Evolutionary conservation across 2,797 vertebrate genomes (phyloP).

Genomic region (Darevskia nairensis): DNA sequence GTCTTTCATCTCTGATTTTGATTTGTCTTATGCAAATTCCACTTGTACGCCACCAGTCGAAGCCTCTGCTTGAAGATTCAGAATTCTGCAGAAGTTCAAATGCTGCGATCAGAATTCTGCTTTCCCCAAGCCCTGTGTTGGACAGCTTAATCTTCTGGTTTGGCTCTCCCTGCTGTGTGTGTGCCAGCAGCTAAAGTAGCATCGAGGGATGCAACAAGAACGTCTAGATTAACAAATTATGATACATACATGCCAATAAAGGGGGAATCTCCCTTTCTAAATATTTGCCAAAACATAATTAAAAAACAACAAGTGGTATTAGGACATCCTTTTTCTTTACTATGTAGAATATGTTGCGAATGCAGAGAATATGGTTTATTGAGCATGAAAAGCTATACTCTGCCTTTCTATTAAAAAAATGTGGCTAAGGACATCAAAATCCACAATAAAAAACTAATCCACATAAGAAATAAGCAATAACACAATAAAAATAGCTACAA

Average conservation of each 20-base stretch:
- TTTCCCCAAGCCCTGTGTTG: not conserved
- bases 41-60: not conserved
- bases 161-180: not conserved
- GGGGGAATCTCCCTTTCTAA: not conserved
- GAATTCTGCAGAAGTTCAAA: slow-evolving; percentile 1
- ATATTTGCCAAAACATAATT: not conserved
- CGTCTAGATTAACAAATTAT: not conserved
- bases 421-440: not conserved
- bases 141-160: not conserved
- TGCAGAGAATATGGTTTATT: not conserved
- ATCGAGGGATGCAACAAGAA: not conserved
- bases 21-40: not conserved
- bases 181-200: not conserved
- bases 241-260: not conserved
- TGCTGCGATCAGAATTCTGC: not conserved
- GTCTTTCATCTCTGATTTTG: not conserved
- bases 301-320: not conserved
- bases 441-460: not conserved
- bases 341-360: not conserved
- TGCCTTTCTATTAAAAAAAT: not conserved
- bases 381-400: not conserved
- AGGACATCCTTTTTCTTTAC: not conserved
- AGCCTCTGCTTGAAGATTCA: not conserved
- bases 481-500: not conserved
- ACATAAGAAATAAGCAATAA: not conserved